A percentile compares a stretch with the other conserved stretches of the same genome.
Conservation (phyloP, 2,797 vertebrate genomes). For the Falco biarmicus region DNA sequence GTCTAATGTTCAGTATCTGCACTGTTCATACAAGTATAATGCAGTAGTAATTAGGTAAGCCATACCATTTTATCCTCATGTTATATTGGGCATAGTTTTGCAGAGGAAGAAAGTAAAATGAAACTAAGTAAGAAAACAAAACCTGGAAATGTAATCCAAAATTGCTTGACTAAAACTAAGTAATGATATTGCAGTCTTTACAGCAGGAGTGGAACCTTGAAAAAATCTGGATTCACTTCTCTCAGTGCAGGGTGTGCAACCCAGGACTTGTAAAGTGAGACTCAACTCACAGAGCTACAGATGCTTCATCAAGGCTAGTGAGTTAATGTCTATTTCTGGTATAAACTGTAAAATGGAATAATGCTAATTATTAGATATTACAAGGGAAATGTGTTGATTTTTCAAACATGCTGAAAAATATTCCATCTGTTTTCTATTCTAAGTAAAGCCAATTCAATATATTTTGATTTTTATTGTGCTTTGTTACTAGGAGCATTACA, state of each 20-base stretch:
- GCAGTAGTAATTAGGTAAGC: neutral
- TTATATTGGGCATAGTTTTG: neutral
- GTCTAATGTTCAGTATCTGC: constrained; percentile 1
- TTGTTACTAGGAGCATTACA: neutral
- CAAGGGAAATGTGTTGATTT: neutral
- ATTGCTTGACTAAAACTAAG: neutral
- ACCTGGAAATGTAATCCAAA: neutral
- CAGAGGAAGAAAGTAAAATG: constrained; percentile 12
- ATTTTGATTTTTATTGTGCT: neutral
- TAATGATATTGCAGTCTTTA: neutral
- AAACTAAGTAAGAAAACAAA: constrained; percentile 11
- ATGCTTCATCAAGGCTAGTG: neutral
- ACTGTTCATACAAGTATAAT: constrained; percentile 14
- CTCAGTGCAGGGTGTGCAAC: neutral
- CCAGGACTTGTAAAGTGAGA: neutral
- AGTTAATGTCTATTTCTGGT: neutral
- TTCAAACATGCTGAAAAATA: constrained; percentile 6
- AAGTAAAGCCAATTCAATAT: neutral
- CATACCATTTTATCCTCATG: neutral
- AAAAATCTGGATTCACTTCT: constrained; percentile 7
- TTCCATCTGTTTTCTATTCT: constrained; percentile 6
- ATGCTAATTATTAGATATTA: neutral
- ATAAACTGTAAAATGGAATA: neutral
- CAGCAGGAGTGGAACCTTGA: neutral
- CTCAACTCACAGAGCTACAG: neutral